Base-by-base conservation (phyloP, 2,888 invertebrate species). In the Scaptomyza caliginosa region DNA sequence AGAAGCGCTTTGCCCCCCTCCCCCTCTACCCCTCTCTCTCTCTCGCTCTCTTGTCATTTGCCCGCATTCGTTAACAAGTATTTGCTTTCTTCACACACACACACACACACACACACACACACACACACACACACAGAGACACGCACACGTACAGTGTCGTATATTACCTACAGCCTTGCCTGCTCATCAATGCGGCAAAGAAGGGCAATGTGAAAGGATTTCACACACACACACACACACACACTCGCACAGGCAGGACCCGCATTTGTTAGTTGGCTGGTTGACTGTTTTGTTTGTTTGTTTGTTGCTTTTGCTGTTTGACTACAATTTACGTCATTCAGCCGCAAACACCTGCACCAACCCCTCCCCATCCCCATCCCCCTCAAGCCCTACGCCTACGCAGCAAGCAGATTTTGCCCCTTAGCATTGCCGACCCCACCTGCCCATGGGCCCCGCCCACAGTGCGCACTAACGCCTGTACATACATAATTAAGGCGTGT, bases 401-500 rank as follows among this genome's bases (percentile, higher is more conserved):
- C 51, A 43, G 32, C 28, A 43, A 51, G 48, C 48, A 69, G n/a
- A n/a, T 52, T 74, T 62, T 68, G 42, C 42, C 67, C 67, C 40
- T 49, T 48, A 39, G 28, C 19, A n/a, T 30, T 1, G n/a, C n/a
- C 13, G 13, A 11, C 32, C 36, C 59, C 67, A 48, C 46, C 59
- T 64, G 59, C 52, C 49, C 72, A 21, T 6, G 13, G 32, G 32
- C 6, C 13, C 32, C 32, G 52, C 54, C 57, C 68, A 59, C 65
- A 56, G 59, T 69, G 66, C 66, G 69, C 77, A 64, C 68, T 77
- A 72, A 72, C 75, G 72, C 76, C 71, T 80, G 68, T 77, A 78
- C 77, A 78, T 78, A 81, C 81, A 79, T 77, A 77, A 79, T 79
- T 81, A 79, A 79, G 73, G 75, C 73, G 74, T 81, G 81, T 75